These are phyloP conservation scores for Brenthis daphne DNA, from an alignment of 2,888 invertebrate genomes.

Conservation along the genomic window DNA sequence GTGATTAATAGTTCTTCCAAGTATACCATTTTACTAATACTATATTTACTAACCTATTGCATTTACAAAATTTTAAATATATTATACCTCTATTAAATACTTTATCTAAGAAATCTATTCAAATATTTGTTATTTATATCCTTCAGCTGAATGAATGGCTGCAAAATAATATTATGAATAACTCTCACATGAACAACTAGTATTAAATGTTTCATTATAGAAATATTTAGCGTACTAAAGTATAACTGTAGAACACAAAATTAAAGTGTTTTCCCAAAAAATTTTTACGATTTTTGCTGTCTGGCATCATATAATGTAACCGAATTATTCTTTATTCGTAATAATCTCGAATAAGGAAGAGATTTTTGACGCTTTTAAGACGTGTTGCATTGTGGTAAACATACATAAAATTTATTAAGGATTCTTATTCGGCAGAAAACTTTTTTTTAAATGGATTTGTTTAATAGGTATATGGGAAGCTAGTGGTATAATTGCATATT, in stretches of 20 bases:
- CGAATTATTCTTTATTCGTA: conserved; percentile 15
- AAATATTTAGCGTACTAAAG: conserved; percentile 15
- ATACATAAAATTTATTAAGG: conserved; percentile 46
- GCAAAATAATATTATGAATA: too few species aligned
- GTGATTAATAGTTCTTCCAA: conserved; percentile 57
- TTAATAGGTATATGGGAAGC: conserved; percentile 15
- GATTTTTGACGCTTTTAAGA: conserved; percentile 23
- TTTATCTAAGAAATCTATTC: too few species aligned
- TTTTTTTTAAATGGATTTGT: conserved; percentile 45
- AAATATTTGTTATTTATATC: too few species aligned
- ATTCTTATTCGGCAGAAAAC: conserved; percentile 50
- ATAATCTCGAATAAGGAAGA: conserved; percentile 28
- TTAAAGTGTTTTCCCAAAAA: conserved; percentile 18
- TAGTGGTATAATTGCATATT: not conserved
- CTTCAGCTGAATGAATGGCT: too few species aligned
- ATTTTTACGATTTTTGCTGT: conserved; percentile 24
- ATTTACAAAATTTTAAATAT: conserved; percentile 5
- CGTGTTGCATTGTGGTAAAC: conserved; percentile 41
- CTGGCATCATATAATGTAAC: conserved; percentile 15
- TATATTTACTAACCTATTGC: conserved; percentile 38
- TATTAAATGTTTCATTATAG: not conserved
- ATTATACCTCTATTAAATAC: too few species aligned
- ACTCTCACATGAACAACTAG: too few species aligned
- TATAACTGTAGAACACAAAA: conserved; percentile 6
- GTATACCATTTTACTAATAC: conserved; percentile 51